Evolutionary conservation across 2,888 invertebrate species (phyloP).

Genomic region (Sinotaia quadrata): DNA sequence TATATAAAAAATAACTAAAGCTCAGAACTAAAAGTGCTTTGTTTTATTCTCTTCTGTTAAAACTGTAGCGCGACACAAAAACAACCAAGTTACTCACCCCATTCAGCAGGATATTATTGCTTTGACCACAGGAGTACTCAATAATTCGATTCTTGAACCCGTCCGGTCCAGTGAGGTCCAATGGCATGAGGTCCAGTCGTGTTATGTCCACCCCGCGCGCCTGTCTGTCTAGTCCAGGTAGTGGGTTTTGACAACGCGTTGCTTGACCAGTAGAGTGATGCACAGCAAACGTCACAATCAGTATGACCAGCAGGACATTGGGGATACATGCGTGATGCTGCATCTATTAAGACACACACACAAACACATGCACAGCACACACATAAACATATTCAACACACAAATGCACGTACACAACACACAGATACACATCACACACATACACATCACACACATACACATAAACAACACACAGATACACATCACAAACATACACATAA

Average conservation of each 20-base stretch:
- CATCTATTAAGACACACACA: neutral
- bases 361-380: neutral
- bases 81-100: too few species aligned
- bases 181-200: conserved; percentile 23
- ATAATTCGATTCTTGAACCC: conserved; percentile 24
- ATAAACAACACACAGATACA: neutral
- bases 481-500: neutral
- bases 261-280: too few species aligned
- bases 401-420: neutral
- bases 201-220: conserved; percentile 32
- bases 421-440: neutral
- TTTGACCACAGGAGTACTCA: conserved; percentile 24
- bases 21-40: too few species aligned
- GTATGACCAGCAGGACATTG: too few species aligned
- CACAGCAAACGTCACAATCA: too few species aligned
- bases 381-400: neutral
- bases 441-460: neutral
- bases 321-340: too few species aligned
- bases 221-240: conserved; percentile 29
- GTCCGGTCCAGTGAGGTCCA: conserved; percentile 3
- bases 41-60: too few species aligned
- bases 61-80: too few species aligned
- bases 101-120: neutral
- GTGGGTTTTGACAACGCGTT: conserved; percentile 27
- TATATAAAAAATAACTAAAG: too few species aligned